A percentile compares a stretch with the other conserved stretches of the same genome.
Evolutionary conservation across 1,140 invertebrate species (phyloP).

Genomic region (Brachionus sp.): DNA sequence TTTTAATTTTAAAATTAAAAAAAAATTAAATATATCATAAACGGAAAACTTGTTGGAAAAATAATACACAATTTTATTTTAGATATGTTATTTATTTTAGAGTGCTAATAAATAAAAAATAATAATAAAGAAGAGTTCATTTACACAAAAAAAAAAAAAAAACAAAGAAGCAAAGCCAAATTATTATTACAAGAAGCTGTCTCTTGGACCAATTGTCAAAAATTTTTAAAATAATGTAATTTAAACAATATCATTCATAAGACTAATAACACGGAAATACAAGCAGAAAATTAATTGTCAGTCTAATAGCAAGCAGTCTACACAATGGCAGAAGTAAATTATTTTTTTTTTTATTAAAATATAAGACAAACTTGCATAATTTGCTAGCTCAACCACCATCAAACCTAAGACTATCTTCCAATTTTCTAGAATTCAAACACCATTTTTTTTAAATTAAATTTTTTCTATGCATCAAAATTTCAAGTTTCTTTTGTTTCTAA

Average conservation of each 20-base stretch:
- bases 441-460: too few relatives aligned
- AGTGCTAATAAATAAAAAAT: background rate
- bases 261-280: background rate
- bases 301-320: background rate
- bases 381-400: background rate
- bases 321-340: background rate
- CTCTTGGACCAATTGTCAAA: constrained; percentile 8
- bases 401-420: too few relatives aligned
- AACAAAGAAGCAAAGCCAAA: background rate
- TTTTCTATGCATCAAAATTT: too few relatives aligned
- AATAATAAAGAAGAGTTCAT: background rate
- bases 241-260: background rate
- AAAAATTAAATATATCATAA: background rate
- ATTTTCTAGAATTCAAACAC: too few relatives aligned
- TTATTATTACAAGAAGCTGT: background rate
- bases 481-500: too few relatives aligned
- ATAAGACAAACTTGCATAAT: background rate
- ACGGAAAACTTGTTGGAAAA: background rate
- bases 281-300: background rate
- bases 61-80: background rate
- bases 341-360: background rate
- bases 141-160: too few relatives aligned
- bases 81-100: background rate
- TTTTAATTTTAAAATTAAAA: constrained; percentile 32
- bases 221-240: constrained; percentile 31